Evolutionary conservation across 2,888 invertebrate genomes (phyloP), one percentile per base, ranked within the genome.

Genomic region (Nysson spinosus): DNA sequence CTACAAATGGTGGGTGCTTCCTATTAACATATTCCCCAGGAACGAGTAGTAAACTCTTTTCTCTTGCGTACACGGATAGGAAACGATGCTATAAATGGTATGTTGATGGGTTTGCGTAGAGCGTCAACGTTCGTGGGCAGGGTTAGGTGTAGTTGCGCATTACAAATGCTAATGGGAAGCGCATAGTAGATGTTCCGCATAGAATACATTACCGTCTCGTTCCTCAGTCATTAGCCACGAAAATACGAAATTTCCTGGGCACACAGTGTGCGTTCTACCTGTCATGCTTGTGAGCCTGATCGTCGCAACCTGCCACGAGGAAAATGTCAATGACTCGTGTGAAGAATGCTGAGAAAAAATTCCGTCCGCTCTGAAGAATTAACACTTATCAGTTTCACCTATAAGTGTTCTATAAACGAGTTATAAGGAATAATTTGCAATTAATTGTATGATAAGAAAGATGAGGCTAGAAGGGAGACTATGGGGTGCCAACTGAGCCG

Each of bases 161-260:
- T 85, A 84, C 85, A 80, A 83, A 85, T 85, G 85, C 81, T 84
- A 85, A 85, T 84, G 82, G 81, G 79, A 80, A 76, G 80, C 78
- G 77, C 82, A 81, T 78, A 77, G 72, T 74, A 77, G 72, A 75
- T 80, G 80, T 82, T 82, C 80, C 78, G 77, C 80, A 74, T 79
- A 73, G 83, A 83, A 84, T 83, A 83, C 82, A 85, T 86, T 85
- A 85, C 79, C 78, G 81, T 79, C 80, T 77, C 84, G 82, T 81
- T 77, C 82, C 84, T 83, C 79, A 81, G 84, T 85, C 84, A 84
- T 85, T 83, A 83, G 81, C 81, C 80, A 69, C 75, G 75, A 83
- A 83, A 82, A 82, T 81, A 82, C 80, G 77, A 81, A 80, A 82
- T 81, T 80, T 79, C 65, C 70, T 52, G 72, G 47, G 60, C 54